A percentile compares a stretch with the other conserved stretches of the same genome.
phyloP scores from a whole-genome alignment of 2,113 vertebrate species.

The Delphinus delphis region DNA sequence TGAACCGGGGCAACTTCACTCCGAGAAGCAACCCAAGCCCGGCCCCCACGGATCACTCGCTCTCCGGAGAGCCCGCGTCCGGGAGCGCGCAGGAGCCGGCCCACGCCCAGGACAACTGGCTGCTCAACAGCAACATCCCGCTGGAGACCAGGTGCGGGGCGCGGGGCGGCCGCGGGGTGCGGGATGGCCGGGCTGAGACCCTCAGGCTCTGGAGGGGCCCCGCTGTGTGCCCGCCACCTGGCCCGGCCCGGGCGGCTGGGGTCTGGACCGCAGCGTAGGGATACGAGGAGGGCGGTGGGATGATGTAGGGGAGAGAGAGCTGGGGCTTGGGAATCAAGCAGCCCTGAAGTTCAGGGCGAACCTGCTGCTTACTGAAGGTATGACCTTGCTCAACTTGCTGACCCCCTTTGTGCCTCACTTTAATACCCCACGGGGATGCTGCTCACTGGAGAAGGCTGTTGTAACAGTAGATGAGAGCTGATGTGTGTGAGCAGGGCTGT shows the following conservation, averaged over 20 bases:
- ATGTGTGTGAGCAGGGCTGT: background rate
- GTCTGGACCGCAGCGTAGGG: background rate
- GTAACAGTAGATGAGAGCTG: background rate
- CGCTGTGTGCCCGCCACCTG: background rate
- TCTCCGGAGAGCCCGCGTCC: conserved; percentile 90
- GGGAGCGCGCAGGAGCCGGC: conserved; percentile 88
- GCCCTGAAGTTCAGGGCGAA: background rate
- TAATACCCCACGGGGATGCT: fast-evolving
- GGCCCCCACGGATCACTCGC: conserved; percentile 94
- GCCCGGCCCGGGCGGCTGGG: background rate
- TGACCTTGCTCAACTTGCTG: background rate
- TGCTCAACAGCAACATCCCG: conserved; percentile 99
- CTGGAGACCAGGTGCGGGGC: conserved; percentile 94
- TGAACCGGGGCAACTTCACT: conserved; percentile 96
- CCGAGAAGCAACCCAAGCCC: conserved; percentile 97
- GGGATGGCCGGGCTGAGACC: fast-evolving
- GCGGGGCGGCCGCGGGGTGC: fast-evolving
- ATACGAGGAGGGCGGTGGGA: background rate
- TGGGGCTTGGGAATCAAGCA: background rate
- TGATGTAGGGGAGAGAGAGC: background rate
- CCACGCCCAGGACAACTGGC: conserved; percentile 97
- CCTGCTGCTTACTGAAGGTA: background rate
- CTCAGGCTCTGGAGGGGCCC: background rate
- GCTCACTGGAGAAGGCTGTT: fast-evolving
- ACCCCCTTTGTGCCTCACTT: fast-evolving